Evolutionary conservation across 2,888 invertebrate genomes (phyloP).

Genomic region (Allolobophora icterica): DNA sequence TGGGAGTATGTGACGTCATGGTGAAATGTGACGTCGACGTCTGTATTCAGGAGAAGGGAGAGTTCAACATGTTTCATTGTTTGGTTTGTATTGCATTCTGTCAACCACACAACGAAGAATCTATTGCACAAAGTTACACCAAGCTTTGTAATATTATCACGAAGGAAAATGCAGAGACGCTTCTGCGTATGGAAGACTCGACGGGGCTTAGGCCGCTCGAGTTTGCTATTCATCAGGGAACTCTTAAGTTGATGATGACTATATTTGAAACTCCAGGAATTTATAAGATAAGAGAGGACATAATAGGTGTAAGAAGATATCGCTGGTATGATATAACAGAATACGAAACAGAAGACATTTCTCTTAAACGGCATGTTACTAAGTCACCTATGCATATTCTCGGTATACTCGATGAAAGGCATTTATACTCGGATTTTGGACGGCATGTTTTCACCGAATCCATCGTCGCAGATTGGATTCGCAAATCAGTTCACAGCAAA

Average conservation of each 20-base stretch:
- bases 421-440: background rate
- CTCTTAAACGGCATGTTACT: background rate
- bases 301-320: background rate
- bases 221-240: background rate
- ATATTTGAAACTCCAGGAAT: slow-evolving; percentile 17
- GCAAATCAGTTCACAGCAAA: background rate
- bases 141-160: background rate
- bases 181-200: background rate
- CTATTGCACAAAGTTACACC: background rate
- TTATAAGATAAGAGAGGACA: background rate
- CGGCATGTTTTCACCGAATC: background rate
- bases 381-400: background rate
- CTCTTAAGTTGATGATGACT: background rate
- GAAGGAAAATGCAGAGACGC: background rate
- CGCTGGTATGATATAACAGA: slow-evolving; percentile 23
- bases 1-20: background rate
- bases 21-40: background rate
- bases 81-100: background rate
- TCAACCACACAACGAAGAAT: slow-evolving; percentile 3
- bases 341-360: slow-evolving; percentile 22
- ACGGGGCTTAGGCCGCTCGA: slow-evolving; percentile 6
- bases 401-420: background rate
- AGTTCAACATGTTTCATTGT: background rate
- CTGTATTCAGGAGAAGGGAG: background rate
- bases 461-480: slow-evolving; percentile 18